Evolutionary conservation across 2,113 vertebrate genomes (phyloP), one percentile per base, ranked within the genome.

Genomic region (Nyctereutes procyonoides): DNA sequence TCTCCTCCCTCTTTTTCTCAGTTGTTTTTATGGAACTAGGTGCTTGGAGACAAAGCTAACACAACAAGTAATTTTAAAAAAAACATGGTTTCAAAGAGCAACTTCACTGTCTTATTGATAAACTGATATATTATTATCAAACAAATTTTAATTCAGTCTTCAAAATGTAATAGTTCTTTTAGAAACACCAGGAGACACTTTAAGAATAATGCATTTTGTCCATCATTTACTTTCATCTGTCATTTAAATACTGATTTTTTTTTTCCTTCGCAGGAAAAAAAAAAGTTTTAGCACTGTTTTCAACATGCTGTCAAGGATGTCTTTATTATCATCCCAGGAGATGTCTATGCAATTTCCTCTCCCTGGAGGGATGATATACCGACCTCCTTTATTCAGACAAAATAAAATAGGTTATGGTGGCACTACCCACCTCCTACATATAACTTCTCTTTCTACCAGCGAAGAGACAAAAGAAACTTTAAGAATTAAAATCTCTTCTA

Each of bases 161-260:
- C 97, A 98, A 98, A 98, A 97, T 97, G 26, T 58, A 96, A 98
- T 88, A 93, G 97, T 98, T 98, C 96, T 98, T 95, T 98, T 96
- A 96, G 81, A 96, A 93, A 91, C 90, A 74, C 82, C 95, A 90
- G 97, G 85, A 98, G 98, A 97, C 74, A 97, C 97, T 98, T 77
- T 85, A 83, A 98, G 98, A 99, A 99, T 98, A 99, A 99, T 98
- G 96, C 94, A 95, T 98, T 98, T 98, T 98, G 98, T 98, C 98
- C 98, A 97, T 99, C 99, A 98, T 95, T 97, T 88, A 98, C 94
- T 96, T 98, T 98, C 98, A 98, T 96, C 98, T 99, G 99, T 99
- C 99, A 99, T 97, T 99, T 99, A 98, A 98, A 98, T 97, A 96
- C 95, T 92, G 97, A 98, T 98, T 96, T 97, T 96, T 96, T 43